These are phyloP conservation scores for Volucella zonaria DNA, from an alignment of 2,888 invertebrate genomes.

Conservation along the genomic window DNA sequence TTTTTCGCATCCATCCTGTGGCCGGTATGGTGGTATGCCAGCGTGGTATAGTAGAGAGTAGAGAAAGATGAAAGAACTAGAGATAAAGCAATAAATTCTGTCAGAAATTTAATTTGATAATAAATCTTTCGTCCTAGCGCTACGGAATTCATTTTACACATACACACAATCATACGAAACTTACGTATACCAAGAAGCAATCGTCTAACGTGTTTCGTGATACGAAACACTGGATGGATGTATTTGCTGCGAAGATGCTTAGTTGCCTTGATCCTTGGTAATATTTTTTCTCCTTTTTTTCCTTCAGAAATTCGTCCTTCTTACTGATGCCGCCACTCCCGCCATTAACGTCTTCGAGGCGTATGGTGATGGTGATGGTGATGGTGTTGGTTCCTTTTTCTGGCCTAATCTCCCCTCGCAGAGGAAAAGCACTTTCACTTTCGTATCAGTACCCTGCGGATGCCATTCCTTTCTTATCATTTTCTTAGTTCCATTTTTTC, in stretches of 20 bases:
- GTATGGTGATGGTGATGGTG: conserved; percentile 30
- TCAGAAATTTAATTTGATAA: conserved; percentile 84
- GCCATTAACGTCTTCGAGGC: conserved; percentile 29
- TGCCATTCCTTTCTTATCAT: conserved; percentile 70
- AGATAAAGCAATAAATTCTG: conserved; percentile 84
- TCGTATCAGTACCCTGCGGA: conserved; percentile 69
- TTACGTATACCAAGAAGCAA: conserved; percentile 72
- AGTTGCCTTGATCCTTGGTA: conserved; percentile 72
- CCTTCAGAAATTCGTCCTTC: conserved; percentile 34
- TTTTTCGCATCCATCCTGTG: conserved; percentile 73
- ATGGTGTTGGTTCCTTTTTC: conserved; percentile 54
- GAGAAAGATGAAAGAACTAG: conserved; percentile 81
- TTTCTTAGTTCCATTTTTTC: conserved; percentile 56
- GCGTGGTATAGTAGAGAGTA: conserved; percentile 58
- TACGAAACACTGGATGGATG: conserved; percentile 71
- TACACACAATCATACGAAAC: conserved; percentile 64
- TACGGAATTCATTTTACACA: conserved; percentile 82
- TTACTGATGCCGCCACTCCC: conserved; percentile 40
- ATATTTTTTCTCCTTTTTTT: conserved; percentile 54
- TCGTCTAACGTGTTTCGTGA: conserved; percentile 67
- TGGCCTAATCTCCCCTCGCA: conserved; percentile 71
- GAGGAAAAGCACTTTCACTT: conserved; percentile 71
- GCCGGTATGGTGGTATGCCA: conserved; percentile 72
- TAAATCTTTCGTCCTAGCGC: conserved; percentile 83
- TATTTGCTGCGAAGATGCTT: conserved; percentile 72